Conservation (phyloP, 2,113 vertebrate genomes). For the Baryphthengus martii region DNA sequence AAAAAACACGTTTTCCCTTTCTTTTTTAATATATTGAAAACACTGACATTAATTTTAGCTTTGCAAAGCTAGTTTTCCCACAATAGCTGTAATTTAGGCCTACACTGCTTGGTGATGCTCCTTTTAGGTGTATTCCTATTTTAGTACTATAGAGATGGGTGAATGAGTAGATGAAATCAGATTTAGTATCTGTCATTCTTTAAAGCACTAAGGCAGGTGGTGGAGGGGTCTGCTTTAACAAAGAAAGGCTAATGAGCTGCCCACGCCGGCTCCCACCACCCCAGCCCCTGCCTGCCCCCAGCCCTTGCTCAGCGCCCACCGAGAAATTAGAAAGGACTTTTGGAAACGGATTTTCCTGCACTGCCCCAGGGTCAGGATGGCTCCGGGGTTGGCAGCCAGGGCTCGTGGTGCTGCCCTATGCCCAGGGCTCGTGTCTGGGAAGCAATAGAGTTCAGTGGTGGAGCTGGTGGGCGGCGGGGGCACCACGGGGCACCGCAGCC, state of each 20-base stretch:
- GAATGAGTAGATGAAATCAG: conserved; percentile 55
- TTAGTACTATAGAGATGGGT: conserved; percentile 43
- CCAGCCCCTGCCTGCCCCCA: not conserved
- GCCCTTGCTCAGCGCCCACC: not conserved
- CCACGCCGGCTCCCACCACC: not conserved
- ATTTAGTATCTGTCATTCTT: conserved; percentile 44
- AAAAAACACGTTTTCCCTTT: not conserved
- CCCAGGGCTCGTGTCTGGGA: too few species aligned
- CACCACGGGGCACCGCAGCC: not conserved
- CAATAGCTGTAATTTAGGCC: conserved; percentile 46
- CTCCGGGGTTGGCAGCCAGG: not conserved
- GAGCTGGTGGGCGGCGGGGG: rapidly evolving
- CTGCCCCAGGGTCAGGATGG: not conserved
- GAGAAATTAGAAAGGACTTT: not conserved
- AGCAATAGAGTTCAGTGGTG: rapidly evolving
- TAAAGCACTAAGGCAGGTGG: not conserved
- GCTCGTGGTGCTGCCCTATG: not conserved
- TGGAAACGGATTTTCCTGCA: rapidly evolving
- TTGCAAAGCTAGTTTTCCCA: conserved; percentile 34
- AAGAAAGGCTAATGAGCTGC: not conserved
- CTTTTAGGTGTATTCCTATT: conserved; percentile 62
- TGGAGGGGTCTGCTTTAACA: not conserved
- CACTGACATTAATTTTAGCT: conserved; percentile 32
- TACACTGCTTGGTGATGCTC: conserved; percentile 45
- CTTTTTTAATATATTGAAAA: not conserved